A percentile compares a stretch with the other conserved stretches of the same genome.
Conservation (phyloP, 2,888 invertebrate genomes). For the Pandemis corylana region DNA sequence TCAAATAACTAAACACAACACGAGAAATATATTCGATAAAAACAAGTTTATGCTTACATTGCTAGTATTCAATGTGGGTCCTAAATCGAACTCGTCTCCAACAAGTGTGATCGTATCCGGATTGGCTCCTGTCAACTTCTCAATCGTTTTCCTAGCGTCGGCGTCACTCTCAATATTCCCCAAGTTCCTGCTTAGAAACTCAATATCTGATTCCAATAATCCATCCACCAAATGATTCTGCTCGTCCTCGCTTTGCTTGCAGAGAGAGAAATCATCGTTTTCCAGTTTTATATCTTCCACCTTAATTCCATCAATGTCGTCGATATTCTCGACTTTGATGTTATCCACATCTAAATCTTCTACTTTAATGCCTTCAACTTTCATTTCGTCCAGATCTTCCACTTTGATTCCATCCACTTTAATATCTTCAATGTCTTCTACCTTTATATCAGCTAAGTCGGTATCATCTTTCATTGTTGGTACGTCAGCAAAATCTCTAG, state of each 20-base stretch:
- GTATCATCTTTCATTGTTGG: constrained; percentile 72
- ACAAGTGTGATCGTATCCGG: constrained; percentile 78
- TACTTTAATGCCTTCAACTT: constrained; percentile 76
- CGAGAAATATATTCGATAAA: neutral
- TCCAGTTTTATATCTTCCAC: constrained; percentile 79
- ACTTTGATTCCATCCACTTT: constrained; percentile 78
- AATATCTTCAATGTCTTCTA: constrained; percentile 79
- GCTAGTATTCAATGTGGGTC: constrained; percentile 74
- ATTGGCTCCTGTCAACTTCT: constrained; percentile 79
- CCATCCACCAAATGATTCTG: constrained; percentile 77
- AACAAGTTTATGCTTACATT: constrained; percentile 63
- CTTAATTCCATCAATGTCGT: constrained; percentile 73
- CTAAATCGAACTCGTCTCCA: constrained; percentile 80
- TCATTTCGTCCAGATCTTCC: constrained; percentile 74
- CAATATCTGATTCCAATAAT: constrained; percentile 78
- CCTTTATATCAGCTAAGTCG: constrained; percentile 79
- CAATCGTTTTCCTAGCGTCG: constrained; percentile 82
- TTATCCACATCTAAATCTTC: constrained; percentile 70
- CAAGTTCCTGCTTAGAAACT: constrained; percentile 79
- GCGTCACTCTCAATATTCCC: constrained; percentile 82
- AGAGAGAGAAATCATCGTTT: constrained; percentile 72
- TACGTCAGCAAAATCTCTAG: constrained; percentile 72
- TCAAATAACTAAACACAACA: neutral
- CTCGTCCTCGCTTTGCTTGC: constrained; percentile 70
- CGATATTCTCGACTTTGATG: constrained; percentile 76